Evolutionary conservation across 2,888 invertebrate species (phyloP), one percentile per base, ranked within the genome.

Genomic region (Graphium colonna): DNA sequence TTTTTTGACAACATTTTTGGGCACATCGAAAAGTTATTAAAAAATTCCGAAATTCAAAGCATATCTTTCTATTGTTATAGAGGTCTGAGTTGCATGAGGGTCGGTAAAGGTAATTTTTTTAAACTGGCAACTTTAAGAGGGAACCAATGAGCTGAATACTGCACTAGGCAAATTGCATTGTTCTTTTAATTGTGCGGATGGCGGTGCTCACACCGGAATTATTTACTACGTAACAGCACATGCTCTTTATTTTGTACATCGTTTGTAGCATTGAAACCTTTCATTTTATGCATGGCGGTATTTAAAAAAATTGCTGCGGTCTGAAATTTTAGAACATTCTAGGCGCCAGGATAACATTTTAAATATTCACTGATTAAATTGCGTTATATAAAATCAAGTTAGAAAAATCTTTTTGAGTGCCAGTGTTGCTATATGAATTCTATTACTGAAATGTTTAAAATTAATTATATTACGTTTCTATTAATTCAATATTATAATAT

Each of bases 101-200:
- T 9, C 5, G 21, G 13, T 28, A n/a, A 13, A 13, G 4, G 7
- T n/a, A n/a, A 40, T 13, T 21, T 41, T 41, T 41, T 61, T 60
- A 56, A 67, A 64, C 58, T 56, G 61, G 70, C 70, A 79, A 78
- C 69, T 79, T 79, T 80, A 72, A 77, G 74, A 77, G 74, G 65
- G 72, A 69, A 76, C 69, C 77, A 73, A 74, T 79, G 72, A 76
- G 74, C 77, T 77, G 80, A 78, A 82, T 81, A 79, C n/a, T n/a
- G 77, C 79, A 78, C 79, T 78, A 77, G 77, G 82, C 79, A 81
- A 87, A 87, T 87, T 84, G 84, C 83, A 84, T 83, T 85, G 85
- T 83, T 82, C 80, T 75, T 88, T 87, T 85, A 3, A 84, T 81
- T 82, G 80, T 79, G 79, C 71, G 79, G 78, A 84, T 83, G 76